phyloP scores from a whole-genome alignment of 2,113 vertebrate genomes.

The Holacanthus passer region DNA sequence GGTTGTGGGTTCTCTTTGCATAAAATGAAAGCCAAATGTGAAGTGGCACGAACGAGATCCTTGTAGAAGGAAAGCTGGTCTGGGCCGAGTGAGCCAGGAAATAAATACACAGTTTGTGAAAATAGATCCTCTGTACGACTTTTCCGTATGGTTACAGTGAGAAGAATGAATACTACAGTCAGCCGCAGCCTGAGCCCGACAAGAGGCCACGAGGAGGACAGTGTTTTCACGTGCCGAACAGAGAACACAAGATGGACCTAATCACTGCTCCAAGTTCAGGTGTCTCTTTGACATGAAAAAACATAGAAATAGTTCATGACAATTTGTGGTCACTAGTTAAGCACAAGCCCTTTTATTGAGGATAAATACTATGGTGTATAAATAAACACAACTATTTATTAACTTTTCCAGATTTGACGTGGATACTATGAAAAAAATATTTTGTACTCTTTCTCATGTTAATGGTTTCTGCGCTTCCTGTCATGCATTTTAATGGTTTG shows the following conservation, averaged over 20 bases:
- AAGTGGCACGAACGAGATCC: conserved; percentile 48
- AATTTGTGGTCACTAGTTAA: background rate
- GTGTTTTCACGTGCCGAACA: background rate
- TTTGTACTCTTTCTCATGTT: too few relatives aligned
- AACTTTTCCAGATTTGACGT: background rate
- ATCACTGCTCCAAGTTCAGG: background rate
- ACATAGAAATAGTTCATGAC: background rate
- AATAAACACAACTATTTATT: background rate
- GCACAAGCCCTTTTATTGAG: background rate
- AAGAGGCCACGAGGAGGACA: background rate
- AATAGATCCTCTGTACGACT: conserved; percentile 34
- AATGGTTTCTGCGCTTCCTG: background rate
- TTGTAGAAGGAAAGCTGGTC: conserved; percentile 35
- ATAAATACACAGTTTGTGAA: conserved; percentile 45
- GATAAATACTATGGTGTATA: background rate
- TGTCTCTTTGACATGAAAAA: background rate
- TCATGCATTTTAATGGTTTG: background rate
- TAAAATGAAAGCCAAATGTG: conserved; percentile 69
- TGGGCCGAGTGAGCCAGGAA: conserved; percentile 35
- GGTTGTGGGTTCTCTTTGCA: conserved; percentile 57
- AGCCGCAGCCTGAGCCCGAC: background rate
- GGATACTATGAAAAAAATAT: background rate
- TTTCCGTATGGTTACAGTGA: conserved; percentile 36
- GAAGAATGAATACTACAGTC: conserved; percentile 16
- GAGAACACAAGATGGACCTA: background rate